phyloP scores from a whole-genome alignment of 2,888 invertebrate genomes.

The Agriopis leucophaearia region DNA sequence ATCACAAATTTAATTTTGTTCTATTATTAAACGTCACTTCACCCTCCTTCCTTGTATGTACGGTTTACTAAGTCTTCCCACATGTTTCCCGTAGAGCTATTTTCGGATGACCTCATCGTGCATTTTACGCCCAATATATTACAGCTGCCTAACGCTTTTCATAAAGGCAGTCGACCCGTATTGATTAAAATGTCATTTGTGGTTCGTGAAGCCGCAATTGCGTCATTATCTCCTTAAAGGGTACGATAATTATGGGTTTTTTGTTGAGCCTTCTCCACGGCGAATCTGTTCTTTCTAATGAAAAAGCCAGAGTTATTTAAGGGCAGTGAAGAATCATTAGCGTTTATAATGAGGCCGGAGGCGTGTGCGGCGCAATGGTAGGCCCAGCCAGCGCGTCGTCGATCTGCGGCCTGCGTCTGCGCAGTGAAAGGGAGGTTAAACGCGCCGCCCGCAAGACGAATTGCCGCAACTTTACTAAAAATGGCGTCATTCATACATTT shows the following conservation, averaged over 20 bases:
- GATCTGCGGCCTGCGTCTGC: slow-evolving; percentile 42
- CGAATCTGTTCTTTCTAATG: background rate
- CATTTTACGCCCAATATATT: slow-evolving; percentile 63
- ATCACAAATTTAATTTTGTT: slow-evolving; percentile 57
- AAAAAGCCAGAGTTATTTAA: slow-evolving; percentile 6
- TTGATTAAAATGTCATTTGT: slow-evolving; percentile 68
- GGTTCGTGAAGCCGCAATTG: slow-evolving; percentile 52
- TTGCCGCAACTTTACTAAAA: slow-evolving; percentile 82
- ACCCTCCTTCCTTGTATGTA: slow-evolving; percentile 60
- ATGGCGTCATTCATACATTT: slow-evolving; percentile 83
- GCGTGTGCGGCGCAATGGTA: slow-evolving; percentile 30
- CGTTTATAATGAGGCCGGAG: slow-evolving; percentile 26
- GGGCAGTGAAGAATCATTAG: slow-evolving; percentile 12
- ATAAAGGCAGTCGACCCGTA: slow-evolving; percentile 61
- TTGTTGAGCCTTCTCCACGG: background rate
- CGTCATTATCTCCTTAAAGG: slow-evolving; percentile 51
- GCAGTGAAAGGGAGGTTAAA: slow-evolving; percentile 84
- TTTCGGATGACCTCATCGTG: slow-evolving; percentile 72
- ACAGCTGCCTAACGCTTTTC: slow-evolving; percentile 61
- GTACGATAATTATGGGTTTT: slow-evolving; percentile 46
- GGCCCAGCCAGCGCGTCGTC: slow-evolving; percentile 72
- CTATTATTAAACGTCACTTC: slow-evolving; percentile 59
- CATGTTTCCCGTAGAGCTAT: slow-evolving; percentile 64
- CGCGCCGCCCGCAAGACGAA: slow-evolving; percentile 72
- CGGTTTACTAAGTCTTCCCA: slow-evolving; percentile 56